Base-by-base conservation (phyloP, 92 coral and sea anemone genomes). In the Umimayanthus chanpuru region DNA sequence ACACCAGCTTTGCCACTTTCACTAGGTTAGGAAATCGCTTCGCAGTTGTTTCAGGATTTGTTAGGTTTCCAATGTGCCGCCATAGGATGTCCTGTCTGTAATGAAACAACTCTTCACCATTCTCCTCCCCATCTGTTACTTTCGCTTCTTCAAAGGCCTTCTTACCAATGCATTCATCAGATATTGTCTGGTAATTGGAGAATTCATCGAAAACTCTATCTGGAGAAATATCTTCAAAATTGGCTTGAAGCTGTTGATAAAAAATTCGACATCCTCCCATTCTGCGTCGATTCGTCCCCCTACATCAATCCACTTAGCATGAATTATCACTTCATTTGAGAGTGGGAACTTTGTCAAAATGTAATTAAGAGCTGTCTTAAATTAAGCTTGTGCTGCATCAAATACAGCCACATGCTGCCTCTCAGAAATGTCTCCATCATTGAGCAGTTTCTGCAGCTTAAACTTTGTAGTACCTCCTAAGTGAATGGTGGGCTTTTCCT, bases 1-100 rank as follows among this genome's bases (percentile, higher is more conserved):
- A 64, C 70, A 64, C 96, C 80, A 87, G 89, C 86, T 89, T 91
- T 85, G 92, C 90, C n/a, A 93, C 89, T n/a, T 81, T 89, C 40
- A 56, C 81, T 8, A 93, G 88, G 81, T 89, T 58, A 18, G 32
- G 12, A 79, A 88, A 85, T 82, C 88, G 50, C 15, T 61, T 90
- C 29, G 81, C 77, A 28, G 77, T 32, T 58, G 91, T 29, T 49
- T 67, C 90, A 84, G 91, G 93, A 32, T 58, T 81, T 21, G 56
- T 21, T 70, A 88, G 28, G 25, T 90, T 47, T 53, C 89, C 82
- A 78, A 90, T 55, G 68, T 93, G 73, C 92, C 93, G 85, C 93
- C 93, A 88, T 78, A 90, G 40, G 23, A 93, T 56, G 71, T 93
- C 92, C 28, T 80, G 86, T 85, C 93, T 88, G 76, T 89, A 76